Percentiles rank a stretch among this genome's conserved stretches.
These are phyloP conservation scores for Drosophila carrolli DNA, from an alignment of 1,140 invertebrate genomes.

Conservation along the genomic window DNA sequence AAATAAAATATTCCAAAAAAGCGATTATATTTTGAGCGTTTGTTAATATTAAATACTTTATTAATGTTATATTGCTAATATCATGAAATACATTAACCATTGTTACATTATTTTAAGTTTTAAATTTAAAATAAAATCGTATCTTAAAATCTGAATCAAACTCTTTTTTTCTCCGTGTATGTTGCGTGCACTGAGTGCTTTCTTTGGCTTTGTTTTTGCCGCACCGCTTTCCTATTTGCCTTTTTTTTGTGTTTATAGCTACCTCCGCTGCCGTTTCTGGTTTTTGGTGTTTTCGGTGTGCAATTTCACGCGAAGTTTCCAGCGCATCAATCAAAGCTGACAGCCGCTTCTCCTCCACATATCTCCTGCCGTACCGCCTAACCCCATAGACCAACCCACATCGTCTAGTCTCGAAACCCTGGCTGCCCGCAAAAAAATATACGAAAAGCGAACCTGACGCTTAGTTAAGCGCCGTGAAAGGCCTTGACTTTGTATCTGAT, in stretches of 20 bases:
- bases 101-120: no score
- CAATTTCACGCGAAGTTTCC: constrained; percentile 79
- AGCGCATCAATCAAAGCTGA: constrained; percentile 78
- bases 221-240: constrained; percentile 11
- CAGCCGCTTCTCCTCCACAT: constrained; percentile 26
- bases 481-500: constrained; percentile 47
- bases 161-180: constrained; percentile 2
- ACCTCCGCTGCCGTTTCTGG: constrained; percentile 24
- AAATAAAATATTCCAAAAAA: no score
- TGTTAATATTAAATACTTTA: no score
- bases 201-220: constrained; percentile 58
- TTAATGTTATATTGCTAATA: no score
- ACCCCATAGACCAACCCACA: neutral
- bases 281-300: constrained; percentile 63
- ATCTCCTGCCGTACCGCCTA: constrained; percentile 1
- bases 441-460: constrained; percentile 34
- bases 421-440: constrained; percentile 2
- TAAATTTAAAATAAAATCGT: no score
- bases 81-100: no score
- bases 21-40: no score
- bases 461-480: constrained; percentile 39
- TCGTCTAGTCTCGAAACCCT: constrained; percentile 19
- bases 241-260: constrained; percentile 38
- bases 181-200: constrained; percentile 61
- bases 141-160: no score